phyloP scores from a whole-genome alignment of 1,140 invertebrate species.

The Lasioglossum albipes region DNA sequence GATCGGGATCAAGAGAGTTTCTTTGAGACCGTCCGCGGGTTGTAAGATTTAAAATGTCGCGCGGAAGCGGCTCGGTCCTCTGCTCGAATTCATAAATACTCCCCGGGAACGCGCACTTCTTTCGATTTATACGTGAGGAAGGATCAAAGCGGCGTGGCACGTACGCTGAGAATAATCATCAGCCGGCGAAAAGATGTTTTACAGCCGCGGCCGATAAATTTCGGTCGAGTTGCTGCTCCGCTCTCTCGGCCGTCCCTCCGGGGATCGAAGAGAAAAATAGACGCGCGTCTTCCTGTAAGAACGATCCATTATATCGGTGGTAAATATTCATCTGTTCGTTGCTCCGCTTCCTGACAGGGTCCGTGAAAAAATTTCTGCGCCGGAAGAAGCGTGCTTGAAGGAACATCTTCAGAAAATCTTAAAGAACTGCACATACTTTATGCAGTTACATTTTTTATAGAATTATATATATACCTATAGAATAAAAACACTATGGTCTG shows the following conservation, averaged over 20 bases:
- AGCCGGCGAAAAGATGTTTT: slow-evolving; percentile 14
- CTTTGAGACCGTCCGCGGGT: not conserved
- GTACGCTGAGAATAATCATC: slow-evolving; percentile 43
- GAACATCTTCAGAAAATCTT: no score
- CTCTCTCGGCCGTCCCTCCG: not conserved
- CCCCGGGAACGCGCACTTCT: not conserved
- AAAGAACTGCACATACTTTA: no score
- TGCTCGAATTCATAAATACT: slow-evolving; percentile 26
- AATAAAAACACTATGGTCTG: no score
- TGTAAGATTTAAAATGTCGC: not conserved
- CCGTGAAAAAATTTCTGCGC: not conserved
- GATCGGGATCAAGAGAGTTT: not conserved
- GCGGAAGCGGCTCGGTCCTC: not conserved
- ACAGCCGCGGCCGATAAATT: slow-evolving; percentile 39
- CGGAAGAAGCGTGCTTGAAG: no score
- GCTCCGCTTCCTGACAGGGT: not conserved
- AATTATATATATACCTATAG: no score
- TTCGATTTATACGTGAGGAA: slow-evolving; percentile 39
- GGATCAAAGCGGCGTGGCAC: slow-evolving; percentile 34
- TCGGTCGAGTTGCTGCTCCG: not conserved
- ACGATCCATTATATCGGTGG: not conserved
- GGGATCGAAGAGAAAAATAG: slow-evolving; percentile 33
- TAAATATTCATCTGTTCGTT: not conserved
- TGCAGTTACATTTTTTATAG: no score
- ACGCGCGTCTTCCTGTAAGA: not conserved